Percentiles rank a stretch among this genome's conserved stretches.
Conservation (phyloP, 2,113 vertebrate species). For the Oryzias melastigma region DNA sequence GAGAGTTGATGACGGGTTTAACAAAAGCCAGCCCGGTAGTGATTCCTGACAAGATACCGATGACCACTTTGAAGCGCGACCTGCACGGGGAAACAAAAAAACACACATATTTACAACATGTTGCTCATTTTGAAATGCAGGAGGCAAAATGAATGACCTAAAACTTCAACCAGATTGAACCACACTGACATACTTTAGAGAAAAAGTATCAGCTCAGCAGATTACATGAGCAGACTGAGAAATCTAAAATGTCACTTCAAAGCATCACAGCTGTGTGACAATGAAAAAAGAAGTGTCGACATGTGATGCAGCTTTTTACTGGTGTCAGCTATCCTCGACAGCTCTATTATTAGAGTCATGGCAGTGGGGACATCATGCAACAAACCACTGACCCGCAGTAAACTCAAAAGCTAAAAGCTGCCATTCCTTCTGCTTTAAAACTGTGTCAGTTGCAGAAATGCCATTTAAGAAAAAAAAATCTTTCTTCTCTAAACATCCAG, state of each 20-base stretch:
- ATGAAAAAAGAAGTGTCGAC: slow-evolving; percentile 63
- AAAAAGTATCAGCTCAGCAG: background rate
- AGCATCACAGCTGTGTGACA: slow-evolving; percentile 33
- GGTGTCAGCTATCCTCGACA: slow-evolving; percentile 62
- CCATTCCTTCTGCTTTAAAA: background rate
- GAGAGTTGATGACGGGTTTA: slow-evolving; percentile 93
- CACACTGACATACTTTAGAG: background rate
- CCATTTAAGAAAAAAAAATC: background rate
- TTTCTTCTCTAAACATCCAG: background rate
- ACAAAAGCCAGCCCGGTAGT: slow-evolving; percentile 92
- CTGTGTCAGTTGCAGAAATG: background rate
- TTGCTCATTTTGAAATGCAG: slow-evolving; percentile 6
- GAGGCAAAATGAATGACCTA: background rate
- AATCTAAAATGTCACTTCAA: background rate
- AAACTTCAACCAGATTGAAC: background rate
- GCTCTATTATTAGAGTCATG: slow-evolving; percentile 61
- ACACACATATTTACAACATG: background rate
- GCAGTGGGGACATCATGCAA: slow-evolving; percentile 26
- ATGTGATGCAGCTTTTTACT: slow-evolving; percentile 58
- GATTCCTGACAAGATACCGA: slow-evolving; percentile 89
- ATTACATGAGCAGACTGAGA: background rate
- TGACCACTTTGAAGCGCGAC: slow-evolving; percentile 91
- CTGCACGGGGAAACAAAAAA: slow-evolving; percentile 64
- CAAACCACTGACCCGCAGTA: slow-evolving; percentile 7
- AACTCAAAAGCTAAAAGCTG: slow-evolving; percentile 3